Percentiles rank a stretch among this genome's conserved stretches.
Conservation (phyloP, 2,797 vertebrate species). For the Enteromius unitaeniatus region DNA sequence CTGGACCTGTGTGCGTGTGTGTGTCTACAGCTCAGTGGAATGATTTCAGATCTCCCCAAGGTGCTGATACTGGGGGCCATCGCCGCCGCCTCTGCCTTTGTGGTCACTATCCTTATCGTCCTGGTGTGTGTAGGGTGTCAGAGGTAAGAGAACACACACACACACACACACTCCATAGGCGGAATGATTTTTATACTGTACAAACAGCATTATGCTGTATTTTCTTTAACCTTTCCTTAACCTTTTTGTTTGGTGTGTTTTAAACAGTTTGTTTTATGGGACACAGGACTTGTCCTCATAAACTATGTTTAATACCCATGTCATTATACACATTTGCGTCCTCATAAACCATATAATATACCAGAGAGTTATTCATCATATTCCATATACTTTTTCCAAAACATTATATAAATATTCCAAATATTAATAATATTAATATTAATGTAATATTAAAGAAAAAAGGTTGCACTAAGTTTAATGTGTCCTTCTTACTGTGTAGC, state of each 20-base stretch:
- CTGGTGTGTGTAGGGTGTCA: conserved; percentile 82
- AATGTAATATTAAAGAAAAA: background rate
- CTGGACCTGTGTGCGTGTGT: conserved; percentile 45
- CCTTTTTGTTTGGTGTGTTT: background rate
- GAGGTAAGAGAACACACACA: conserved; percentile 72
- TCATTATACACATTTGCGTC: too few relatives aligned
- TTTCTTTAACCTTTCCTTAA: background rate
- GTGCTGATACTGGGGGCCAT: conserved; percentile 81
- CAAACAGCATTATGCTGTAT: background rate
- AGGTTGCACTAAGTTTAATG: background rate
- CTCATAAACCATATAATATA: too few relatives aligned
- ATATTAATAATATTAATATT: too few relatives aligned
- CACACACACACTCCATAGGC: background rate
- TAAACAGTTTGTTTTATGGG: too few relatives aligned
- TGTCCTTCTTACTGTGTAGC: background rate
- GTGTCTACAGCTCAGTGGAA: conserved; percentile 38
- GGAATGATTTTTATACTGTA: background rate
- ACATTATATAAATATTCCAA: too few relatives aligned
- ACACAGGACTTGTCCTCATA: too few relatives aligned
- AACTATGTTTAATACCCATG: too few relatives aligned
- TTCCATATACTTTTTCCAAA: too few relatives aligned
- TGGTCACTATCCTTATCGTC: conserved; percentile 82
- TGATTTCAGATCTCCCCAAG: conserved; percentile 62
- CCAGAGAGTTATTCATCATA: too few relatives aligned
- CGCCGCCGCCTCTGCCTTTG: conserved; percentile 81